Conservation (phyloP, 2,797 vertebrate genomes). For the Pseudochirops cupreus region DNA sequence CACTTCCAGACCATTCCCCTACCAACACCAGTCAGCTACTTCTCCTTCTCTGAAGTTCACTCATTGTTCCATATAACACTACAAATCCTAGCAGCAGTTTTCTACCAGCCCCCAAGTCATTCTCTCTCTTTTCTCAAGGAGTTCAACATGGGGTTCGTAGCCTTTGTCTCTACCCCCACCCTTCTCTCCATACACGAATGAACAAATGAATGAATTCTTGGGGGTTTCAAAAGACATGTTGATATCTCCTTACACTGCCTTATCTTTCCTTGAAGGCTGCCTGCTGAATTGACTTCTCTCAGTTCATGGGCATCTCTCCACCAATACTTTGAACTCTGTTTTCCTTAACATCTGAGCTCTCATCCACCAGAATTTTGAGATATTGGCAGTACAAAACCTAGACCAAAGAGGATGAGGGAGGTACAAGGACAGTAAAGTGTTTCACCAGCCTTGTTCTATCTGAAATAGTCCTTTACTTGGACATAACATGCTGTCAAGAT, state of each 20-base stretch:
- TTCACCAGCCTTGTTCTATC: background rate
- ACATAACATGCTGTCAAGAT: background rate
- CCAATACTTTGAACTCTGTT: background rate
- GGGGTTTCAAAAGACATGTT: background rate
- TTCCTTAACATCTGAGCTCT: background rate
- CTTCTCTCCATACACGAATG: background rate
- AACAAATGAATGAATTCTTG: background rate
- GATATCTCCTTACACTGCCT: background rate
- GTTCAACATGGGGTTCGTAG: background rate
- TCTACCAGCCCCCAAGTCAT: background rate
- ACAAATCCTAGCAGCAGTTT: background rate
- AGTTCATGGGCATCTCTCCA: background rate
- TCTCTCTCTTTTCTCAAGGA: background rate
- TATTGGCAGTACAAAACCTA: background rate
- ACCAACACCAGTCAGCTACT: background rate
- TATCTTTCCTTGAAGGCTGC: background rate
- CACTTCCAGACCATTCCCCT: background rate
- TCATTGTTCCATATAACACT: background rate
- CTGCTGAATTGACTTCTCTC: background rate
- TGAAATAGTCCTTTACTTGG: background rate
- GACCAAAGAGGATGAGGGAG: background rate
- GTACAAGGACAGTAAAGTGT: background rate
- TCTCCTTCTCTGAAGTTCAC: background rate
- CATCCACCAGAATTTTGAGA: background rate
- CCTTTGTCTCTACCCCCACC: background rate